These are phyloP conservation scores for Momotus momota DNA, from an alignment of 2,797 vertebrate genomes.

Conservation along the genomic window DNA sequence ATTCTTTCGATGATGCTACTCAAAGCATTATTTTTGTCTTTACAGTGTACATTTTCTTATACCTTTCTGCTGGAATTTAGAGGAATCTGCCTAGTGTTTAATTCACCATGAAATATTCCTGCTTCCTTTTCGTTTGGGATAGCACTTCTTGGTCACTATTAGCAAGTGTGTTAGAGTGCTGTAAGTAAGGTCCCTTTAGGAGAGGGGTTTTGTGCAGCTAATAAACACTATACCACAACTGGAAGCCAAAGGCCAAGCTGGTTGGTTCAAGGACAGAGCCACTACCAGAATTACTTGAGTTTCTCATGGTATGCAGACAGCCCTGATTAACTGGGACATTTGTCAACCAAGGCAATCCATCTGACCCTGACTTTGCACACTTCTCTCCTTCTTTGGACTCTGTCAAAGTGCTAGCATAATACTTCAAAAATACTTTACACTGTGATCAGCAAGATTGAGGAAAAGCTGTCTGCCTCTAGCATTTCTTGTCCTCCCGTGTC, in stretches of 20 bases:
- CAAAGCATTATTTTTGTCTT: background rate
- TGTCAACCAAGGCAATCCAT: background rate
- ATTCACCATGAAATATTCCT: background rate
- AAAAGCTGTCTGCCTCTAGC: background rate
- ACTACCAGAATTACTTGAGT: background rate
- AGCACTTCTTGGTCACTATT: background rate
- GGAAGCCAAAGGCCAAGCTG: background rate
- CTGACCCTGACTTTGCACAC: background rate
- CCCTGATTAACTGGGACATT: background rate
- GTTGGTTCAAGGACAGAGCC: background rate
- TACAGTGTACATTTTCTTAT: fast-evolving
- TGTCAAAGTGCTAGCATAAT: background rate
- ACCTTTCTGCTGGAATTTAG: background rate
- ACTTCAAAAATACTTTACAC: background rate
- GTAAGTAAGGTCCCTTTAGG: background rate
- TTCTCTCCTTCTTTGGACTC: background rate
- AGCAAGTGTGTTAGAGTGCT: background rate
- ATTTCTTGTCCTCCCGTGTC: constrained; percentile 24
- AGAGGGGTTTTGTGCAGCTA: background rate
- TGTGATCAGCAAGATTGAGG: constrained; percentile 30
- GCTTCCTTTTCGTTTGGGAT: background rate
- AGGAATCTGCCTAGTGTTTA: background rate
- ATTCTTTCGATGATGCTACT: background rate
- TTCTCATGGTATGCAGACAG: background rate
- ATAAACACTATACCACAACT: fast-evolving